Evolutionary conservation across 2,888 invertebrate species (phyloP).

Genomic region (Ennomos quercinarius): DNA sequence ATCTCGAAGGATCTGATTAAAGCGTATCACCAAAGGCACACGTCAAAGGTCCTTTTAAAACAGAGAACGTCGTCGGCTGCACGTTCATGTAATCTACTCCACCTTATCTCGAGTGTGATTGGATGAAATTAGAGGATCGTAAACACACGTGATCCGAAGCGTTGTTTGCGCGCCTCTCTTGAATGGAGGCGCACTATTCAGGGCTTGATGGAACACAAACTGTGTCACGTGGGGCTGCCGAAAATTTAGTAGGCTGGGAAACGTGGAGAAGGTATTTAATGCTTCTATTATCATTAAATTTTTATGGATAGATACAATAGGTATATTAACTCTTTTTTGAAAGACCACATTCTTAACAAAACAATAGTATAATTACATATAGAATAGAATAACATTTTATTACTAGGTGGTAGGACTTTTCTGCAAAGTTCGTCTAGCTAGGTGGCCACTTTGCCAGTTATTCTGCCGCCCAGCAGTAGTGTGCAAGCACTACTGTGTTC

Average conservation of each 20-base stretch:
- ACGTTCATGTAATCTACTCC: constrained; percentile 33
- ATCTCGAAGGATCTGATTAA: not conserved
- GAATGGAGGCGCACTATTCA: constrained; percentile 69
- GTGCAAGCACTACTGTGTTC: no score
- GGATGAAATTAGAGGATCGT: constrained; percentile 69
- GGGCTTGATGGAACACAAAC: constrained; percentile 80
- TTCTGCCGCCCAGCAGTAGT: no score
- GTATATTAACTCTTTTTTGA: no score
- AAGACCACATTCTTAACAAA: no score
- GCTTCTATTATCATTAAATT: not conserved
- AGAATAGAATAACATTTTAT: no score
- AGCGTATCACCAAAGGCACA: not conserved
- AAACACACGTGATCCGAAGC: constrained; percentile 63
- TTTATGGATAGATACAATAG: no score
- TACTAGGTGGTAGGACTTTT: no score
- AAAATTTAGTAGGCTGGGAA: constrained; percentile 59
- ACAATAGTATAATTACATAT: no score
- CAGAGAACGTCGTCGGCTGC: not conserved
- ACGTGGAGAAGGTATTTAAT: not conserved
- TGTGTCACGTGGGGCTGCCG: constrained; percentile 72
- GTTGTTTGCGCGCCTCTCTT: constrained; percentile 66
- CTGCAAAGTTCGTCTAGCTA: no score
- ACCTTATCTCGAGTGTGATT: constrained; percentile 63
- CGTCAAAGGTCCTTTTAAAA: constrained; percentile 3
- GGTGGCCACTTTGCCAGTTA: no score